Conservation (phyloP, 2,888 invertebrate species). For the Eilema depressum region DNA sequence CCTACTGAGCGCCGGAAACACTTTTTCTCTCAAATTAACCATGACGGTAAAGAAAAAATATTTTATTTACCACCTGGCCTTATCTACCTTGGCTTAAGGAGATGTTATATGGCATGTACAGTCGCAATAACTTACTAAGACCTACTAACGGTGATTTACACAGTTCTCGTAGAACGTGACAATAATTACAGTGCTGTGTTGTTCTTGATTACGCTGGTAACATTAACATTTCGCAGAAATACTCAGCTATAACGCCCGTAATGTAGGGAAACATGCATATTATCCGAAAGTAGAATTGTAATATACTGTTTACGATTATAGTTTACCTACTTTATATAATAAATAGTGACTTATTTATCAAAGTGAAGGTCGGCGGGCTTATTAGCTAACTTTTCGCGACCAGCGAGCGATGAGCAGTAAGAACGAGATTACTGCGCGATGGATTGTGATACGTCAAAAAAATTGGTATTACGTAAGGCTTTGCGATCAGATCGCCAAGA, state of each 20-base stretch:
- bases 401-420: no score
- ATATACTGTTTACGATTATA: conserved; percentile 17
- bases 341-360: not conserved
- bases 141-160: conserved; percentile 47
- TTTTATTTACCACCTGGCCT: conserved; percentile 42
- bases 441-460: no score
- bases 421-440: no score
- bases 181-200: conserved; percentile 42
- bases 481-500: no score
- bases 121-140: conserved; percentile 42
- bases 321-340: not conserved
- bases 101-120: conserved; percentile 44
- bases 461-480: no score
- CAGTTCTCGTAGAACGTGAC: conserved; percentile 39
- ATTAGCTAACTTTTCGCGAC: no score
- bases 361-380: not conserved
- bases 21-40: no score
- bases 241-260: conserved; percentile 6
- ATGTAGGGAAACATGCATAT: conserved; percentile 12
- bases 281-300: conserved; percentile 21
- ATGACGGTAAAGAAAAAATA: conserved; percentile 34
- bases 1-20: no score
- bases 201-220: conserved; percentile 32
- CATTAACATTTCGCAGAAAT: conserved; percentile 26
- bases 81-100: conserved; percentile 47